Evolutionary conservation across 2,113 vertebrate genomes (phyloP).

Genomic region (Stercorarius parasiticus): DNA sequence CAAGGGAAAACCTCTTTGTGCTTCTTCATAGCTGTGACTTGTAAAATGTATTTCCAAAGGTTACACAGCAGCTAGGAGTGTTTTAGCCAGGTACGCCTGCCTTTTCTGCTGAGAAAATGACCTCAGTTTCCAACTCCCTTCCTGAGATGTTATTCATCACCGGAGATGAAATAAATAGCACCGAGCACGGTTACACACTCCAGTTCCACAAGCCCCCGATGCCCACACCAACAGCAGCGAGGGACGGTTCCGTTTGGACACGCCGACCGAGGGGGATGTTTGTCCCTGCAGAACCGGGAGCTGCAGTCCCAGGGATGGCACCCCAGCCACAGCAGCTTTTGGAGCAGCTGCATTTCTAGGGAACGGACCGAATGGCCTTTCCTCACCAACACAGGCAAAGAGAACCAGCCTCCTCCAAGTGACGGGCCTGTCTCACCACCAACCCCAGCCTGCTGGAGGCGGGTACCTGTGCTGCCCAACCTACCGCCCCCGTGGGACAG

Average conservation of each 20-base stretch:
- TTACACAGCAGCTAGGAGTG: neutral
- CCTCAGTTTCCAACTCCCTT: neutral
- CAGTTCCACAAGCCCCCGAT: neutral
- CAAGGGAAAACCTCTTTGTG: neutral
- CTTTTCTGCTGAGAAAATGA: neutral
- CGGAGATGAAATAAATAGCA: neutral
- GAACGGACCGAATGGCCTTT: neutral
- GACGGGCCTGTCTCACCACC: neutral
- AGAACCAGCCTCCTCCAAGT: neutral
- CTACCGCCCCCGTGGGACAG: neutral
- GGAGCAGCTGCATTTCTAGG: too few relatives aligned
- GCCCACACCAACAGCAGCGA: neutral
- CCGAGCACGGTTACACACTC: neutral
- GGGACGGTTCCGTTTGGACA: fast-evolving
- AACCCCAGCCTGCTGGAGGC: neutral
- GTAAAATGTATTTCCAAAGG: neutral
- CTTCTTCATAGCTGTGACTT: neutral
- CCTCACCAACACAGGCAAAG: fast-evolving
- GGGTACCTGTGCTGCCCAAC: neutral
- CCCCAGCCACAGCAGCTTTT: neutral
- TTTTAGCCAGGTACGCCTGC: neutral
- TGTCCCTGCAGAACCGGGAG: neutral
- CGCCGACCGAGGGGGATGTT: too few relatives aligned
- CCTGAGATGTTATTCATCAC: neutral
- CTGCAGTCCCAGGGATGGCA: neutral